Conservation (phyloP, 2,797 vertebrate genomes). For the Rousettus madagascariensis region DNA sequence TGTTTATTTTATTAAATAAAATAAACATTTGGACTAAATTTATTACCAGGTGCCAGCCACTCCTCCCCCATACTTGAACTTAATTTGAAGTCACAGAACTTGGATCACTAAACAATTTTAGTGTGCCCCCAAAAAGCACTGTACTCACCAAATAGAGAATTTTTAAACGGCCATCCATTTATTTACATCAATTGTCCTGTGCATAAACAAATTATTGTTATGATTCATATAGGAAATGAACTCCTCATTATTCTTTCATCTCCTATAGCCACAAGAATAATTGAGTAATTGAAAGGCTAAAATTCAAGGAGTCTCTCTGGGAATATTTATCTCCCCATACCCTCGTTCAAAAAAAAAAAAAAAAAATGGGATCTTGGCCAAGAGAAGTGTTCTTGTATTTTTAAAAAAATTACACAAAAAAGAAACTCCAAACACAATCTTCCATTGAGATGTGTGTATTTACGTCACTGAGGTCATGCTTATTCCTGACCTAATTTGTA, state of each 20-base stretch:
- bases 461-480: conserved; percentile 38
- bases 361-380: conserved; percentile 33
- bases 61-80: neutral
- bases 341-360: neutral
- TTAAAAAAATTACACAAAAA: conserved; percentile 65
- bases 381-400: conserved; percentile 47
- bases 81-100: neutral
- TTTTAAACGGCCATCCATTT: neutral
- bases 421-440: conserved; percentile 60
- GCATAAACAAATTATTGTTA: neutral
- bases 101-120: neutral
- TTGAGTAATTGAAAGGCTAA: conserved; percentile 46
- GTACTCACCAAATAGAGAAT: neutral
- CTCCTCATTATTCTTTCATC: conserved; percentile 55
- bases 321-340: neutral
- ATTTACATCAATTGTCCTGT: neutral
- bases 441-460: conserved; percentile 54
- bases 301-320: conserved; percentile 50
- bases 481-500: conserved; percentile 61
- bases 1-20: too few species aligned
- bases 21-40: neutral
- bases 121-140: neutral
- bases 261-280: conserved; percentile 52
- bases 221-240: conserved; percentile 57
- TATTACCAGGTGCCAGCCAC: neutral